A percentile compares a stretch with the other conserved stretches of the same genome.
phyloP scores from a whole-genome alignment of 2,888 invertebrate genomes.

The Rhimphoctona megacephalus region DNA sequence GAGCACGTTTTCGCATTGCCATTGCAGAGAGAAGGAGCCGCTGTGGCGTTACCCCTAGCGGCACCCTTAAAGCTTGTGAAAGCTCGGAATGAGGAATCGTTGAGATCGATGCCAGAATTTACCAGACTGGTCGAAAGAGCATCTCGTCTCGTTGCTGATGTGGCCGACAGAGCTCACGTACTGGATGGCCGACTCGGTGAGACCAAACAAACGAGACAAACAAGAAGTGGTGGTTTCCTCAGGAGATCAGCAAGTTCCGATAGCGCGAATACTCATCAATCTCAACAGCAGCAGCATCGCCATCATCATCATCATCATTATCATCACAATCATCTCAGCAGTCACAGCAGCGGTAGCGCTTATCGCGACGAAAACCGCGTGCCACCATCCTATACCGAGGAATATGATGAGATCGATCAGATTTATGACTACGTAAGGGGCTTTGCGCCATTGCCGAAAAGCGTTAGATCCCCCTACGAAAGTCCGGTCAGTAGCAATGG shows the following conservation, averaged over 20 bases:
- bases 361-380: slow-evolving; percentile 87
- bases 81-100: slow-evolving; percentile 93
- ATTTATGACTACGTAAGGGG: slow-evolving; percentile 98
- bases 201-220: slow-evolving; percentile 80
- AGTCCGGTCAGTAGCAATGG: slow-evolving; percentile 76
- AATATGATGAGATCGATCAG: slow-evolving; percentile 98
- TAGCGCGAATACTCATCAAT: slow-evolving; percentile 85
- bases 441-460: slow-evolving; percentile 95
- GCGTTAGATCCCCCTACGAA: slow-evolving; percentile 89
- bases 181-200: slow-evolving; percentile 93
- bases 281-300: slow-evolving; percentile 71
- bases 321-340: slow-evolving; percentile 85
- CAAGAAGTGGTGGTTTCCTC: slow-evolving; percentile 84
- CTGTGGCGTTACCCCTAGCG: slow-evolving; percentile 93
- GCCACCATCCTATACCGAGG: slow-evolving; percentile 88
- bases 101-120: slow-evolving; percentile 89
- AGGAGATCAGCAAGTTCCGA: slow-evolving; percentile 93
- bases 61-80: slow-evolving; percentile 94
- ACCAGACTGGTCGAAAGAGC: slow-evolving; percentile 92
- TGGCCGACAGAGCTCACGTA: slow-evolving; percentile 93
- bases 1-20: slow-evolving; percentile 94
- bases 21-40: slow-evolving; percentile 91
- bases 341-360: slow-evolving; percentile 81
- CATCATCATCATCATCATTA: slow-evolving; percentile 86
- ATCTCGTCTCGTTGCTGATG: slow-evolving; percentile 90